Evolutionary conservation across 2,113 vertebrate species (phyloP).

Genomic region (Catharus fuscescens): DNA sequence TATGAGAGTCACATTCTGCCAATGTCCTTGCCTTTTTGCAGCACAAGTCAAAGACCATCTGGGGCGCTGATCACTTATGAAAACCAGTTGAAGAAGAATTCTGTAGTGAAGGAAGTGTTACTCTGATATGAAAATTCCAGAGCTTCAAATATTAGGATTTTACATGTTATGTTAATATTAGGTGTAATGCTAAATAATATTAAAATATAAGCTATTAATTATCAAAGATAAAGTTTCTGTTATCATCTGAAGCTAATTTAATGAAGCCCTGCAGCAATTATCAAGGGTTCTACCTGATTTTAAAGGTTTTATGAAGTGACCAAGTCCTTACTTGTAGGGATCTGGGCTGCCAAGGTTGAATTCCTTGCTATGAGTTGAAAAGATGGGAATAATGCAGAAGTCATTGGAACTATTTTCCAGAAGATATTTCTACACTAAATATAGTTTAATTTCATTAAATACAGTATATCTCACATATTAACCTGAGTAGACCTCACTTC

Average conservation of each 20-base stretch:
- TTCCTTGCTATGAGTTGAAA: not conserved
- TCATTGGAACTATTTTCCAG: not conserved
- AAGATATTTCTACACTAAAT: not conserved
- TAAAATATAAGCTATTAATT: not conserved
- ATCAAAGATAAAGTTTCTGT: not conserved
- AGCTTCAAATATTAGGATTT: not conserved
- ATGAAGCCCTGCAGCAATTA: not conserved
- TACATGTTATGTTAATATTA: not conserved
- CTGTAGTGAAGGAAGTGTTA: not conserved
- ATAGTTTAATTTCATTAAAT: not conserved
- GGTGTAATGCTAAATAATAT: not conserved
- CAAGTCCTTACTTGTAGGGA: not conserved
- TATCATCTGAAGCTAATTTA: not conserved
- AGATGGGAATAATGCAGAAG: not conserved
- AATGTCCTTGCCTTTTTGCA: not conserved
- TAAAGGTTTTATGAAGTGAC: not conserved
- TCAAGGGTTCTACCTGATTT: not conserved
- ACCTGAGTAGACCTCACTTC: fast-evolving
- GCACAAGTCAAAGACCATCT: not conserved
- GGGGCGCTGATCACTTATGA: not conserved
- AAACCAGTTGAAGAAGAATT: not conserved
- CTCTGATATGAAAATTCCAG: not conserved
- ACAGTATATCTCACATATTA: not conserved
- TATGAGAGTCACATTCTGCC: not conserved
- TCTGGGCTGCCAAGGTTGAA: not conserved